These are phyloP conservation scores for Pangasianodon gigas DNA, from an alignment of 2,113 vertebrate genomes.

Conservation along the genomic window DNA sequence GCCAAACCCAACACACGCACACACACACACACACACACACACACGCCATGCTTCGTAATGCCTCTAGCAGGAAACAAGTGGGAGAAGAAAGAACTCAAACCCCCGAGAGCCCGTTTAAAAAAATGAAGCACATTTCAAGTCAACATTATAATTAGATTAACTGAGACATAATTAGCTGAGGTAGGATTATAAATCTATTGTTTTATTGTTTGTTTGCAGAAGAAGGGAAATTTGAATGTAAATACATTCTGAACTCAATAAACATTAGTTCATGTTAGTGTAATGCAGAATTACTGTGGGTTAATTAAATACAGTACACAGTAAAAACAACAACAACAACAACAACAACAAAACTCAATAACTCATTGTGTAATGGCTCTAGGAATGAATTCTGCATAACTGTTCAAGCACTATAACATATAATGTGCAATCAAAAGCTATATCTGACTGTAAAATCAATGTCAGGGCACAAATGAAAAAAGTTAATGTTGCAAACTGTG, in stretches of 20 bases:
- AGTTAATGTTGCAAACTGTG: background rate
- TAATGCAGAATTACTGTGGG: background rate
- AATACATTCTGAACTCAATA: background rate
- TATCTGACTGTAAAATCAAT: background rate
- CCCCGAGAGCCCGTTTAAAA: background rate
- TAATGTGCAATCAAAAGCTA: background rate
- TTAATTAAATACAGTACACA: slow-evolving; percentile 13
- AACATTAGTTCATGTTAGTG: background rate
- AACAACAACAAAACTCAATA: background rate
- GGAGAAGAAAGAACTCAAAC: background rate
- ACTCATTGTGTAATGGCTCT: background rate
- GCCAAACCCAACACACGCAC: no score
- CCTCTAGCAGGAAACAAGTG: background rate
- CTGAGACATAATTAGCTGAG: background rate
- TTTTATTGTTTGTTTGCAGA: slow-evolving; percentile 12
- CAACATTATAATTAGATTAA: slow-evolving; percentile 1
- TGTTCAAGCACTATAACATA: background rate
- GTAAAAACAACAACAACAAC: background rate
- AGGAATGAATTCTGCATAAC: background rate
- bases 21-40: no score
- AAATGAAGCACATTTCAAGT: background rate
- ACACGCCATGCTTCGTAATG: no score
- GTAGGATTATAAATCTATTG: background rate
- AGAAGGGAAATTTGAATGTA: background rate
- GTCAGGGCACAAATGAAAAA: background rate